phyloP scores from a whole-genome alignment of 2,113 vertebrate genomes.

The Guaruba guarouba region DNA sequence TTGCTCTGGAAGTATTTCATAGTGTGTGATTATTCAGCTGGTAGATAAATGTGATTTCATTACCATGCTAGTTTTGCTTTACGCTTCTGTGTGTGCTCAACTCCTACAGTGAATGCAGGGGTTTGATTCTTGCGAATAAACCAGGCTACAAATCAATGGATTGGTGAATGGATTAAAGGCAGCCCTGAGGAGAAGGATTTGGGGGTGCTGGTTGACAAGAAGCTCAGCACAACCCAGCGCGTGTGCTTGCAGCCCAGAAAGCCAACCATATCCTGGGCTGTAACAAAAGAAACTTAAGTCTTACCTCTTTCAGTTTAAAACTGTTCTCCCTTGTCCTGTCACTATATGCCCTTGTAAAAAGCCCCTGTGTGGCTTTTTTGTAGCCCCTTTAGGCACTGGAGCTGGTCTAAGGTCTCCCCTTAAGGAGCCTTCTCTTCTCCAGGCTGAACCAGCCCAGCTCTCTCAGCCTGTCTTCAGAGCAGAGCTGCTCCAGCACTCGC shows the following conservation, averaged over 20 bases:
- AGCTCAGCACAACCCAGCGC: not conserved
- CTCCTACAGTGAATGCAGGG: not conserved
- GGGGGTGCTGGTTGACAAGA: not conserved
- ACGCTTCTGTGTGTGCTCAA: not conserved
- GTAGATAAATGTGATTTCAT: not conserved
- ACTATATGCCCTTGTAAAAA: not conserved
- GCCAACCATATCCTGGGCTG: not conserved
- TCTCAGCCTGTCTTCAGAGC: not conserved
- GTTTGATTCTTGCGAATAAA: constrained; percentile 11
- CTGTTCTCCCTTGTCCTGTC: not conserved
- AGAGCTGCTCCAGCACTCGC: not conserved
- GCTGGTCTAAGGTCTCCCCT: not conserved
- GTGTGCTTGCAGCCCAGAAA: not conserved
- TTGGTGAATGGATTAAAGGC: not conserved
- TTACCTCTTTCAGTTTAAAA: not conserved
- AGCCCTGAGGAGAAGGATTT: not conserved
- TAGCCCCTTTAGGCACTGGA: not conserved
- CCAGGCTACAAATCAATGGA: not conserved
- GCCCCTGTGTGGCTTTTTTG: not conserved
- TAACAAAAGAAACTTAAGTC: not conserved
- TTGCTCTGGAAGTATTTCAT: not conserved
- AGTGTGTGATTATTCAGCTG: not conserved
- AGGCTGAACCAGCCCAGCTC: not conserved
- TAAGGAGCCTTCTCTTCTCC: not conserved
- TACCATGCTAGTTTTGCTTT: not conserved